Evolutionary conservation across 1,140 invertebrate genomes (phyloP), one percentile per base, ranked within the genome.

Genomic region (Phymastichus coffea): DNA sequence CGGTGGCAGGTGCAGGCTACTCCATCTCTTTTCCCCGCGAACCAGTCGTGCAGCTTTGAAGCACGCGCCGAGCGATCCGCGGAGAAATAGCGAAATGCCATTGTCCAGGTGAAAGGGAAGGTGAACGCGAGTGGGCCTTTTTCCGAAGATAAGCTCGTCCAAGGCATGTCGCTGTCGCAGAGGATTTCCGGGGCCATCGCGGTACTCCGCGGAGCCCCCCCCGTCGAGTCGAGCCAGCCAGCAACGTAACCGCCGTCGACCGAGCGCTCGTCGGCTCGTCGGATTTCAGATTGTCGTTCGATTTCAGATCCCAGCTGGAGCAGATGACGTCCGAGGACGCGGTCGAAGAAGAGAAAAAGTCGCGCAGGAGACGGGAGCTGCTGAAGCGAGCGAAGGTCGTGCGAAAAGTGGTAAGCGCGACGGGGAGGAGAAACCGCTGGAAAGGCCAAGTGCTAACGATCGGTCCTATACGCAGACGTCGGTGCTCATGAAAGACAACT

Each of bases 401-500:
- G n/a, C n/a, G n/a, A n/a, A n/a, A n/a, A n/a, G n/a, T 38, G 33
- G 22, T 52, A 38, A 59, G 9, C 23, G 28, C 12, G n/a, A n/a
- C n/a, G n/a, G n/a, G n/a, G n/a, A n/a, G n/a, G n/a, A n/a, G n/a
- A n/a, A n/a, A n/a, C n/a, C n/a, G n/a, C n/a, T n/a, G n/a, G n/a
- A n/a, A n/a, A n/a, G n/a, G n/a, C n/a, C n/a, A n/a, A n/a, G n/a
- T n/a, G n/a, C n/a, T n/a, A n/a, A n/a, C n/a, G n/a, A n/a, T n/a
- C n/a, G n/a, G n/a, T n/a, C n/a, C n/a, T n/a, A n/a, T n/a, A n/a
- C n/a, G 35, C 59, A 74, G 73, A 57, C 72, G 22, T 60, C 73
- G 54, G 63, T 73, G 61, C 82, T 80, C 80, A 70, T 80, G 60
- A 26, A 63, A 14, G 65, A 58, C 30, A 87, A 87, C 70, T 68